phyloP scores from a whole-genome alignment of 1,140 invertebrate species.

The Liolophura sinensis region DNA sequence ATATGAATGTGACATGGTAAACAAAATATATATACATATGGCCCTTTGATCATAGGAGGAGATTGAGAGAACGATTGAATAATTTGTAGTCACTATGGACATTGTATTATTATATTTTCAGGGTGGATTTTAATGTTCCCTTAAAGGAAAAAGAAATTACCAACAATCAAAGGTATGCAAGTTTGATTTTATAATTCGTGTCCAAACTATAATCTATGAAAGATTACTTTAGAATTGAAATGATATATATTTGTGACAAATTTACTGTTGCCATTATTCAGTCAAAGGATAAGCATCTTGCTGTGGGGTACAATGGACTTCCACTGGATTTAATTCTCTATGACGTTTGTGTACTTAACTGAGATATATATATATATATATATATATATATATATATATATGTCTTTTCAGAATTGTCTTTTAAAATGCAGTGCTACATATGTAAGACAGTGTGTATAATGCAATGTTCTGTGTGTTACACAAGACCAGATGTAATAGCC shows the following conservation, averaged over 20 bases:
- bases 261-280: background rate
- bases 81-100: background rate
- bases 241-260: background rate
- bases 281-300: background rate
- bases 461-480: too few species aligned
- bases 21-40: background rate
- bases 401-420: too few species aligned
- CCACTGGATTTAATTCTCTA: conserved; percentile 3
- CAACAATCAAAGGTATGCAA: conserved; percentile 77
- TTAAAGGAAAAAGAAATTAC: conserved; percentile 95
- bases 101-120: conserved; percentile 56
- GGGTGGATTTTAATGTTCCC: conserved; percentile 99
- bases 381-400: too few species aligned
- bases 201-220: too few species aligned
- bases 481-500: too few species aligned
- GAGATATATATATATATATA: background rate
- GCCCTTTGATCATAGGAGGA: conserved; percentile 1
- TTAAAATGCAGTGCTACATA: too few species aligned
- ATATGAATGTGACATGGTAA: background rate
- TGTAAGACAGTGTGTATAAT: too few species aligned
- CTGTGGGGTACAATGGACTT: background rate
- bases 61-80: background rate
- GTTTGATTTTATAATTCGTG: background rate
- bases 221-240: background rate
- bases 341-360: conserved; percentile 1